Conservation (phyloP, 2,888 invertebrate genomes). For the Tenthredo mesomela region DNA sequence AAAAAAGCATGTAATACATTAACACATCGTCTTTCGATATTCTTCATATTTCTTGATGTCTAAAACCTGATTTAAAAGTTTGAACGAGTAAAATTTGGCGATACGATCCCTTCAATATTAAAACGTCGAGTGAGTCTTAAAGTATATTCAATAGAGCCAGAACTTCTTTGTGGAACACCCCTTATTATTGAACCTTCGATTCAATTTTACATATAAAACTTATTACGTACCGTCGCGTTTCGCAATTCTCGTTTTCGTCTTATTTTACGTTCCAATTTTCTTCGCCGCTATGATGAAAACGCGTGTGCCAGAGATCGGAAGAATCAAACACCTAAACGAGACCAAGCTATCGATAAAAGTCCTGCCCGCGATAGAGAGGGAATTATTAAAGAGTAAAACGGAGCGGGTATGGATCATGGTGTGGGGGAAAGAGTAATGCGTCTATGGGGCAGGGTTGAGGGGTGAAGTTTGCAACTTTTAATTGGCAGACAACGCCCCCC, state of each 20-base stretch:
- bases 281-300: not conserved
- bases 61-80: not conserved
- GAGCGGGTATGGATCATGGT: not conserved
- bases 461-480: slow-evolving; percentile 67
- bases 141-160: slow-evolving; percentile 12
- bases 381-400: slow-evolving; percentile 54
- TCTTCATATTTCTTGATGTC: not conserved
- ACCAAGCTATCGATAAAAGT: slow-evolving; percentile 62
- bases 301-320: slow-evolving; percentile 15
- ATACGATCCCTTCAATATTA: slow-evolving; percentile 18
- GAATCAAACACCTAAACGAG: slow-evolving; percentile 44
- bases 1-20: not conserved
- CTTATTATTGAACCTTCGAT: slow-evolving; percentile 40
- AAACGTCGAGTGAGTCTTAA: not conserved
- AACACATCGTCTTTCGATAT: not conserved
- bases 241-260: slow-evolving; percentile 18
- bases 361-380: slow-evolving; percentile 55
- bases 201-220: slow-evolving; percentile 40
- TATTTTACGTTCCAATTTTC: slow-evolving; percentile 41
- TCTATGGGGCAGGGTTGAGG: slow-evolving; percentile 3
- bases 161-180: slow-evolving; percentile 15
- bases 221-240: slow-evolving; percentile 28
- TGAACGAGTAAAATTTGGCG: not conserved
- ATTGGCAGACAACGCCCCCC: slow-evolving; percentile 64
- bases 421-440: slow-evolving; percentile 36